Conservation (phyloP, 2,797 vertebrate genomes). For the Mormyrus proboscirostris region DNA sequence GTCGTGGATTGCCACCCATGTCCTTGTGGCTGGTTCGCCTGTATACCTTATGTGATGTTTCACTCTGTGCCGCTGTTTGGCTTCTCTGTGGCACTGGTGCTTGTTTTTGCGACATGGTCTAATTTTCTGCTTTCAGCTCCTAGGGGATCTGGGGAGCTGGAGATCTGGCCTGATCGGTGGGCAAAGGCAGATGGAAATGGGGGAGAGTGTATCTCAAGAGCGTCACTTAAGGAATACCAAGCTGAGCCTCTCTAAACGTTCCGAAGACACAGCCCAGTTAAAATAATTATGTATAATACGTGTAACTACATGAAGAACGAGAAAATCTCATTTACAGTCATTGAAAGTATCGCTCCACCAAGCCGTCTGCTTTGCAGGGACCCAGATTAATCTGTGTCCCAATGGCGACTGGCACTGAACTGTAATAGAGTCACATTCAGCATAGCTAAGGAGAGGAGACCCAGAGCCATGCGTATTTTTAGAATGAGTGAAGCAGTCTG, state of each 20-base stretch:
- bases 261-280: neutral
- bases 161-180: neutral
- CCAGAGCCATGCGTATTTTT: neutral
- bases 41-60: neutral
- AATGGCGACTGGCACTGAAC: neutral
- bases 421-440: neutral
- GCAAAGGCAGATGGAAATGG: neutral
- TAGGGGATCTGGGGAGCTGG: neutral
- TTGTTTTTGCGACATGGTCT: neutral
- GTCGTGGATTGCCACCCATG: neutral
- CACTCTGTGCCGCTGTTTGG: neutral
- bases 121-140: neutral
- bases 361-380: neutral
- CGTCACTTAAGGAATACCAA: neutral
- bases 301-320: neutral
- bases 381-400: constrained; percentile 3
- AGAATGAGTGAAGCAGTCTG: neutral
- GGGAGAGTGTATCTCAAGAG: neutral
- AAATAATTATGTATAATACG: neutral
- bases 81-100: neutral
- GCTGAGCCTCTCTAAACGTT: neutral
- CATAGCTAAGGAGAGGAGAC: neutral
- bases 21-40: neutral
- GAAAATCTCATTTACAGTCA: neutral
- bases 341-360: neutral